These are phyloP conservation scores for Eumaeus atala DNA, from an alignment of 1,140 invertebrate species.

Conservation along the genomic window DNA sequence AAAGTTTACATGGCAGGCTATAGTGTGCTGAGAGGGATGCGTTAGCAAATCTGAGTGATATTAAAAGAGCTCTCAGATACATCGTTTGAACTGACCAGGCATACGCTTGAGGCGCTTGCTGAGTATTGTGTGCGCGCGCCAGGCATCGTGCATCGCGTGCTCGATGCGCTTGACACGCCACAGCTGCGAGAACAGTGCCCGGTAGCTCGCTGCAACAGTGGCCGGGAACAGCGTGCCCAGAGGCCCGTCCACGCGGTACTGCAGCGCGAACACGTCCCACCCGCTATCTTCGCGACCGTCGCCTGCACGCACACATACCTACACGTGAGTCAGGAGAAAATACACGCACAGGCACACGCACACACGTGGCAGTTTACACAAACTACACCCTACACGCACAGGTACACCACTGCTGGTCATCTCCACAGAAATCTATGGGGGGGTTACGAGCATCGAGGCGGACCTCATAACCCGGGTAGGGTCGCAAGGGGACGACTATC, in stretches of 20 bases:
- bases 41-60: too few relatives aligned
- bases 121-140: conserved; percentile 90
- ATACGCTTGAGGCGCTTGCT: conserved; percentile 82
- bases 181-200: conserved; percentile 91
- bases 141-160: conserved; percentile 89
- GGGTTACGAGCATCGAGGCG: too few relatives aligned
- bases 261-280: conserved; percentile 96
- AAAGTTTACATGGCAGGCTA: too few relatives aligned
- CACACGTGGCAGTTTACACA: too few relatives aligned
- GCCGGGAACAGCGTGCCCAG: conserved; percentile 94
- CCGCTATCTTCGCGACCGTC: conserved; percentile 85
- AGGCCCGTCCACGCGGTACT: conserved; percentile 95
- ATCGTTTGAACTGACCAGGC: conserved; percentile 38
- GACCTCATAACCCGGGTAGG: too few relatives aligned
- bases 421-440: too few relatives aligned
- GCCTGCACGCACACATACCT: conserved; percentile 29
- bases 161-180: conserved; percentile 97
- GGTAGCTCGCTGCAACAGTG: conserved; percentile 86
- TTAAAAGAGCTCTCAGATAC: too few relatives aligned
- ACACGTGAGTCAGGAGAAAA: not conserved
- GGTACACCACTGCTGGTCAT: too few relatives aligned
- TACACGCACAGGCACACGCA: too few relatives aligned
- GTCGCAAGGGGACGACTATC: too few relatives aligned
- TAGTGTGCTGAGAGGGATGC: too few relatives aligned
- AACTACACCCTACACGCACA: too few relatives aligned